A percentile compares a stretch with the other conserved stretches of the same genome.
phyloP scores from a whole-genome alignment of 2,888 invertebrate species.

The Congeria kusceri region DNA sequence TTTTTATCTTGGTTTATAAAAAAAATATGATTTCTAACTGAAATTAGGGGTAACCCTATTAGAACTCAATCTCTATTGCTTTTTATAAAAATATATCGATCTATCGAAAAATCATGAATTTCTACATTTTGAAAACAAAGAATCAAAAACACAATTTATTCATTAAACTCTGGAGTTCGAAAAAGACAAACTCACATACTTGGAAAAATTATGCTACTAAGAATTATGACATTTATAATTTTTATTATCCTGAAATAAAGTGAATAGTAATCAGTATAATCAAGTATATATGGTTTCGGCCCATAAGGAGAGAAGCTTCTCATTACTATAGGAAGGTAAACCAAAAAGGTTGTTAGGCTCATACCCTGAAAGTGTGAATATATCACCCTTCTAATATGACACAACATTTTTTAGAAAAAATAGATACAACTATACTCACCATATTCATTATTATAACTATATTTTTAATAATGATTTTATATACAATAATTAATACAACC shows the following conservation, averaged over 20 bases:
- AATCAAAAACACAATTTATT: conserved; percentile 16
- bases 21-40: conserved; percentile 2
- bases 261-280: no score
- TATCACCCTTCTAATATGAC: no score
- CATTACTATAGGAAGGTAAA: no score
- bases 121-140: conserved; percentile 64
- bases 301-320: no score
- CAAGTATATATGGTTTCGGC: no score
- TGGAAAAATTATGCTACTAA: neutral
- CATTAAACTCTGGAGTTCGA: neutral
- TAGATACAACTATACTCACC: no score
- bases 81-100: neutral
- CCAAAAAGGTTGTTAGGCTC: no score
- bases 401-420: no score
- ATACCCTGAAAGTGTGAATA: no score
- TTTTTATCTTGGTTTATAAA: neutral
- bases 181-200: conserved; percentile 16
- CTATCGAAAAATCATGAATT: neutral
- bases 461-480: no score
- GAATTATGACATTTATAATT: conserved; percentile 68
- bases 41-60: neutral
- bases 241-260: conserved; percentile 54
- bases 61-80: neutral
- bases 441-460: no score
- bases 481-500: no score